Percentiles rank a stretch among this genome's conserved stretches.
These are phyloP conservation scores for Pagetopsis macropterus DNA, from an alignment of 2,797 vertebrate genomes.

Conservation along the genomic window DNA sequence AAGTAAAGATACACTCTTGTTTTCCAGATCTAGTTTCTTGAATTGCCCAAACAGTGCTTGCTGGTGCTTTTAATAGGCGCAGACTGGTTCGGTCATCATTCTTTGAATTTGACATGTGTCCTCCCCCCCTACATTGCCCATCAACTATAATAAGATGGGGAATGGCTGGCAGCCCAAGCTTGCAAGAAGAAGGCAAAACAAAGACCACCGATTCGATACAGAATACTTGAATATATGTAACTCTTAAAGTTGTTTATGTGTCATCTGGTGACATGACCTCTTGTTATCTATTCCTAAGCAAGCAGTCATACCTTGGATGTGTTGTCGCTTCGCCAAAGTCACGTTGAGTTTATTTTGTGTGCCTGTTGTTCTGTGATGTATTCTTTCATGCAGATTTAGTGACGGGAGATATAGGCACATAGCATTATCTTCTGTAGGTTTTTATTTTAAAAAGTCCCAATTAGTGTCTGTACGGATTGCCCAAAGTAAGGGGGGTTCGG, in stretches of 20 bases:
- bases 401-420: neutral
- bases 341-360: constrained; percentile 32
- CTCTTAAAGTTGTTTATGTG: constrained; percentile 19
- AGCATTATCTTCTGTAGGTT: neutral
- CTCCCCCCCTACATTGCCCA: constrained; percentile 57
- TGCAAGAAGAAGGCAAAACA: constrained; percentile 74
- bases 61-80: constrained; percentile 81
- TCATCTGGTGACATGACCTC: constrained; percentile 35
- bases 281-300: constrained; percentile 26
- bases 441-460: constrained; percentile 39
- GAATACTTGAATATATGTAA: constrained; percentile 26
- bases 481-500: constrained; percentile 40
- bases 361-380: constrained; percentile 10
- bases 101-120: constrained; percentile 81
- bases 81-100: constrained; percentile 81
- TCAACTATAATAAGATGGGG: constrained; percentile 84
- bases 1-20: constrained; percentile 76
- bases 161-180: constrained; percentile 79
- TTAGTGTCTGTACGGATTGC: constrained; percentile 41
- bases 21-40: constrained; percentile 79
- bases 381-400: constrained; percentile 7
- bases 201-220: constrained; percentile 55
- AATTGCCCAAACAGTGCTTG: constrained; percentile 77
- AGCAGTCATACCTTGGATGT: constrained; percentile 7
- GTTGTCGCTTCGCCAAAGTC: constrained; percentile 12